A percentile compares a stretch with the other conserved stretches of the same genome.
These are phyloP conservation scores for Mastomys coucha DNA, from an alignment of 2,113 vertebrate species.

Conservation along the genomic window DNA sequence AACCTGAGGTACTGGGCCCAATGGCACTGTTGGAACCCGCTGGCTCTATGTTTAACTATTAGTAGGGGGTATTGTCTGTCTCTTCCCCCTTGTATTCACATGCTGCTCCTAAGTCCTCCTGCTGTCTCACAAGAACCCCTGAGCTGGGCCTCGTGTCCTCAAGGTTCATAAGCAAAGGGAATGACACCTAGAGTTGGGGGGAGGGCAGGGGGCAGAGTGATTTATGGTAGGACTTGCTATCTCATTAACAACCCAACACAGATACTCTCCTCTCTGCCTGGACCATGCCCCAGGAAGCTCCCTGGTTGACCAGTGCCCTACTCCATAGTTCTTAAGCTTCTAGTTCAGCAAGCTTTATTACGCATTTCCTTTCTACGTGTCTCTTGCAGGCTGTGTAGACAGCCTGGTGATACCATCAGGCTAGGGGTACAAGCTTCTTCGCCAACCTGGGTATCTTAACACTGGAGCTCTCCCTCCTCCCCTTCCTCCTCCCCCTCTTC, in stretches of 20 bases:
- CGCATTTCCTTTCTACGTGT: accelerated
- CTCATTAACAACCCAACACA: neutral
- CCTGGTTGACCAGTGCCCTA: neutral
- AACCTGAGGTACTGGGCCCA: too few relatives aligned
- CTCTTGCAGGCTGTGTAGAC: neutral
- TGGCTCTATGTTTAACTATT: too few relatives aligned
- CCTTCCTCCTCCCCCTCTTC: accelerated
- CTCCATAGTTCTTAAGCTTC: neutral
- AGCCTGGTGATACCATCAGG: neutral
- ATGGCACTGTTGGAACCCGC: neutral
- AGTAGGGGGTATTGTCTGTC: neutral
- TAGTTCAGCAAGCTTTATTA: neutral
- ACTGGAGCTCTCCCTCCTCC: neutral
- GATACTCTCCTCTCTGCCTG: neutral
- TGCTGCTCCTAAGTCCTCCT: neutral
- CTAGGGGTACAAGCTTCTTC: neutral
- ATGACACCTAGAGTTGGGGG: too few relatives aligned
- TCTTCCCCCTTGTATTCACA: accelerated
- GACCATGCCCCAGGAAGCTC: accelerated
- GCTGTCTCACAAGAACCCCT: neutral
- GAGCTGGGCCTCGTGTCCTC: accelerated
- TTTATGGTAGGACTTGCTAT: accelerated
- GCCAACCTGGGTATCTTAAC: neutral
- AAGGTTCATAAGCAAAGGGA: neutral
- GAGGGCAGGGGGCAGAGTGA: neutral